Evolutionary conservation across 2,888 invertebrate species (phyloP).

Genomic region (Drosophila acutilabella): DNA sequence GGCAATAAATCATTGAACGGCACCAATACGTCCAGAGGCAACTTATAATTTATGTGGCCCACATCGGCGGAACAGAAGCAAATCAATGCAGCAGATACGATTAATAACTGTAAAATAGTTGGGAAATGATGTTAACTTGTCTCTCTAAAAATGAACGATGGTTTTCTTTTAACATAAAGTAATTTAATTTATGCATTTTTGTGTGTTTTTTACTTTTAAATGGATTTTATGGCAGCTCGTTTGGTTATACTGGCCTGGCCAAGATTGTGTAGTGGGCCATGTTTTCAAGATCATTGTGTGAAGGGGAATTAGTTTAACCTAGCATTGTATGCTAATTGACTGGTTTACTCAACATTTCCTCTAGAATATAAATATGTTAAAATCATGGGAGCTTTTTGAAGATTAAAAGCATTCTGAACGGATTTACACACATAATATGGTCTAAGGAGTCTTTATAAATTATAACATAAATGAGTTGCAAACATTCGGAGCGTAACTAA

Average conservation of each 20-base stretch:
- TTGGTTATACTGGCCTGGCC: slow-evolving; percentile 39
- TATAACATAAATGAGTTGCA: slow-evolving; percentile 17
- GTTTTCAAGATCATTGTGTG: slow-evolving; percentile 27
- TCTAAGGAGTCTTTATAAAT: neutral
- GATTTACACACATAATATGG: slow-evolving; percentile 1
- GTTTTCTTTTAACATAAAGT: slow-evolving; percentile 23
- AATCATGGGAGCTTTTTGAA: slow-evolving; percentile 23
- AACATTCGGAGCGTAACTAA: neutral
- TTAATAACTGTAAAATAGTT: slow-evolving; percentile 74
- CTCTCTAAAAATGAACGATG: slow-evolving; percentile 45
- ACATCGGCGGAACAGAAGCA: slow-evolving; percentile 66
- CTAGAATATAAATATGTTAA: slow-evolving; percentile 36
- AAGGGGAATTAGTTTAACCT: slow-evolving; percentile 52
- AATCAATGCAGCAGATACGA: slow-evolving; percentile 73
- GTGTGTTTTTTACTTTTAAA: slow-evolving; percentile 32
- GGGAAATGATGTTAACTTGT: slow-evolving; percentile 41
- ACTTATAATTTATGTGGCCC: slow-evolving; percentile 67
- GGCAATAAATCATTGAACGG: slow-evolving; percentile 83
- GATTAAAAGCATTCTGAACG: slow-evolving; percentile 36
- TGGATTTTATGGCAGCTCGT: slow-evolving; percentile 55
- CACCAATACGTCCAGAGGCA: slow-evolving; percentile 63
- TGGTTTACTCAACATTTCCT: neutral
- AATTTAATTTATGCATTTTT: slow-evolving; percentile 49
- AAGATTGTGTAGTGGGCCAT: slow-evolving; percentile 36
- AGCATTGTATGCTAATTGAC: slow-evolving; percentile 62